Base-by-base conservation (phyloP, 2,113 vertebrate genomes). In the Pogona vitticeps region DNA sequence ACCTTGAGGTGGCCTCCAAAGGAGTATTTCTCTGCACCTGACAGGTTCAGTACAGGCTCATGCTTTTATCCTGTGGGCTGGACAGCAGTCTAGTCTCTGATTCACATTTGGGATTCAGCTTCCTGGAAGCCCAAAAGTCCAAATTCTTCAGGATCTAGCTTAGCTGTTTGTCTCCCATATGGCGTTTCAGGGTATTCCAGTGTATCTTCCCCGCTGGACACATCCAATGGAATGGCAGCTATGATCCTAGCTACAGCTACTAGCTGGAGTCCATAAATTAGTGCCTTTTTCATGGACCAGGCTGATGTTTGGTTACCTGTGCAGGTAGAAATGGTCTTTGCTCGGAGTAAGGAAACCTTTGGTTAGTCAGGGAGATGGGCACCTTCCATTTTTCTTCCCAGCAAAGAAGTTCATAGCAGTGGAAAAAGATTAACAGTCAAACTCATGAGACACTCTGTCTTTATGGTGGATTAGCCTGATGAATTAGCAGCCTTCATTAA, bases 401-500 rank as follows among this genome's bases (percentile, higher is more conserved):
- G 56, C 68, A 1, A 15, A 42, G 10, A 36, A 59, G 20, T 23
- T 36, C 40, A 63, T 0, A 5, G 36, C 4, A 31, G 71, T 58
- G 15, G 71, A 0, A 17, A 33, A 59, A 68, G 84, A 67, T 58
- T 75, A 2, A 42, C 36, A 82, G 14, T 65, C 31, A 0, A 0
- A 3, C 15, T 38, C 46, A 75, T 15, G 0, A 26, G 1, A 0
- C 1, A 28, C 0, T 73, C 36, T 13, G 36, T 86, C 75, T 81
- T 21, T 38, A 2, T 0, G 14, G 61, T 10, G 9, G 40, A 0
- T 83, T 17, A 72, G 86, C 80, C 73, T 71, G 95, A 86, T 12
- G 88, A 36, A 68, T 9, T 28, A 68, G 90, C 31, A 33, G 84
- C 87, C 88, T 63, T 1, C 3, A 3, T 82, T 77, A 83, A 94